These are phyloP conservation scores for Clamator glandarius DNA, from an alignment of 2,797 vertebrate genomes.

Conservation along the genomic window DNA sequence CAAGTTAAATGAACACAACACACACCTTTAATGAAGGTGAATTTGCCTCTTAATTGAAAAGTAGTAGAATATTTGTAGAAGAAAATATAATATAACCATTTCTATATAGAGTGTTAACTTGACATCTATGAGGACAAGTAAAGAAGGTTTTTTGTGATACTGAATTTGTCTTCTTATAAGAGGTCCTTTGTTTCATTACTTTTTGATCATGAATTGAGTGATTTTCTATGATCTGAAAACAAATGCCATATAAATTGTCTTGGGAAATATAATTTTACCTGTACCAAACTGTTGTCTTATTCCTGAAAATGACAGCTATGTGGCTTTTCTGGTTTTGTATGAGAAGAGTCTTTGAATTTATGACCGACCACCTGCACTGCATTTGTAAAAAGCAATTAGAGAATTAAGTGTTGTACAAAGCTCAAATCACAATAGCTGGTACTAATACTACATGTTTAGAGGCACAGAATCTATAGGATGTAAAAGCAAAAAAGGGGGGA, in stretches of 20 bases:
- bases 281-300: background rate
- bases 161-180: background rate
- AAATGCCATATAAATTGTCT: background rate
- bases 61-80: background rate
- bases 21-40: background rate
- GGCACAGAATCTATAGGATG: background rate
- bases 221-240: background rate
- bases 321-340: background rate
- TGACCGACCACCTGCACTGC: background rate
- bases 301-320: background rate
- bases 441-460: background rate
- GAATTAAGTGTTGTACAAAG: background rate
- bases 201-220: background rate
- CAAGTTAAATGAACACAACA: background rate
- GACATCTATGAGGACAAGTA: background rate
- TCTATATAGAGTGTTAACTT: background rate
- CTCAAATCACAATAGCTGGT: background rate
- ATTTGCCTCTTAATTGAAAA: background rate
- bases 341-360: constrained; percentile 9
- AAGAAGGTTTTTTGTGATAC: background rate
- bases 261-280: background rate
- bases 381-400: background rate
- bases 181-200: background rate
- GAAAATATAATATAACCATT: background rate
- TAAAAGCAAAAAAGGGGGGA: background rate